phyloP scores from a whole-genome alignment of 2,888 invertebrate genomes.

The Calameuta pallipes region DNA sequence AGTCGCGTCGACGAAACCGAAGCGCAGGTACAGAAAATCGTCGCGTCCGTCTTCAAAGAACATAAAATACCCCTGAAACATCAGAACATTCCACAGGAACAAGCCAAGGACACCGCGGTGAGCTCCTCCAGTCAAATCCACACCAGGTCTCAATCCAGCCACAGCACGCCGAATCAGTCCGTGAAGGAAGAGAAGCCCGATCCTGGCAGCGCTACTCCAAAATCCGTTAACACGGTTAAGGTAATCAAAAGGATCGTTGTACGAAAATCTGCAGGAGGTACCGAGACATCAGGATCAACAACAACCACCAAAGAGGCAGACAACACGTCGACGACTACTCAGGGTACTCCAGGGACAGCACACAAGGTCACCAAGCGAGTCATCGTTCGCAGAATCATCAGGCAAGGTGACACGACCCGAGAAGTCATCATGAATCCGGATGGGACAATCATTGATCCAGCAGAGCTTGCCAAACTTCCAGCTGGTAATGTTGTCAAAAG shows the following conservation, averaged over 20 bases:
- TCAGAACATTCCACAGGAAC: constrained; percentile 45
- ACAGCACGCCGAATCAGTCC: constrained; percentile 4
- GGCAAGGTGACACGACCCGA: constrained; percentile 61
- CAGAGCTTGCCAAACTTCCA: constrained; percentile 61
- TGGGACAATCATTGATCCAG: constrained; percentile 61
- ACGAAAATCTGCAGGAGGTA: constrained; percentile 46
- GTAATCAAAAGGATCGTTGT: constrained; percentile 62
- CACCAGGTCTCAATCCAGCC: constrained; percentile 18
- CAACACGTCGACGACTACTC: constrained; percentile 8
- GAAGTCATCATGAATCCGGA: constrained; percentile 64
- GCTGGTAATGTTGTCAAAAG: constrained; percentile 62
- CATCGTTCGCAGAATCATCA: constrained; percentile 62
- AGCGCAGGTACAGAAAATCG: constrained; percentile 63
- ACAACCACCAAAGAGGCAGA: constrained; percentile 42
- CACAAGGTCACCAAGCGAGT: constrained; percentile 58
- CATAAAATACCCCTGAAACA: constrained; percentile 62
- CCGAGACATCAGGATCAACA: constrained; percentile 32
- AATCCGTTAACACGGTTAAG: constrained; percentile 56
- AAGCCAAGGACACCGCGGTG: constrained; percentile 18
- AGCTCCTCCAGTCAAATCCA: constrained; percentile 15
- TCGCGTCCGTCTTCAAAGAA: constrained; percentile 62
- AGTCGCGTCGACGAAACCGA: constrained; percentile 58
- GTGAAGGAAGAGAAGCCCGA: constrained; percentile 35
- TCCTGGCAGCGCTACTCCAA: constrained; percentile 17
- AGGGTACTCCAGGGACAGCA: constrained; percentile 28